A percentile compares a stretch with the other conserved stretches of the same genome.
phyloP scores from a whole-genome alignment of 2,797 vertebrate species.

The Halcyon leucocephala region DNA sequence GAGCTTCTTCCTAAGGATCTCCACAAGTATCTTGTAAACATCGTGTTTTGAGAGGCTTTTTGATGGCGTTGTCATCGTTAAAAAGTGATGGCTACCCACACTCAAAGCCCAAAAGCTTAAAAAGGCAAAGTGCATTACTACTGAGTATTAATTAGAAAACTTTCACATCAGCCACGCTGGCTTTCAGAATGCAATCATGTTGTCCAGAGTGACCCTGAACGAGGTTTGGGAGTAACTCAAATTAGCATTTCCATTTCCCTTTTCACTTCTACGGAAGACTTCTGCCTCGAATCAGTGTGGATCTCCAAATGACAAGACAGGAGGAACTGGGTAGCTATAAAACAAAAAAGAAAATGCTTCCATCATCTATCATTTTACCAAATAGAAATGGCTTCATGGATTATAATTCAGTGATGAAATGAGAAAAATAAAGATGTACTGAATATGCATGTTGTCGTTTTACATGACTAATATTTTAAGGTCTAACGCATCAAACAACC shows the following conservation, averaged over 20 bases:
- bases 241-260: background rate
- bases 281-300: background rate
- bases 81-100: background rate
- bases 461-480: background rate
- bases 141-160: background rate
- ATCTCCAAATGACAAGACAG: background rate
- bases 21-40: background rate
- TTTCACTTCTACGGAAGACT: background rate
- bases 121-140: background rate
- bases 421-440: background rate
- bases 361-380: background rate
- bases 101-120: background rate
- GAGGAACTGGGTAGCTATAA: background rate
- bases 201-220: background rate
- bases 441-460: background rate
- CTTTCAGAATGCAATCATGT: background rate
- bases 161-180: background rate
- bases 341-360: background rate
- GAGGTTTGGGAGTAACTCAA: background rate
- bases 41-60: background rate
- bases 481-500: background rate
- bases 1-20: background rate
- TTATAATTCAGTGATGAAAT: background rate
- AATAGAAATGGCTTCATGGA: background rate
- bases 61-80: background rate